A percentile compares a stretch with the other conserved stretches of the same genome.
Evolutionary conservation across 2,113 vertebrate genomes (phyloP).

Genomic region (Poeciliopsis turrubarensis): DNA sequence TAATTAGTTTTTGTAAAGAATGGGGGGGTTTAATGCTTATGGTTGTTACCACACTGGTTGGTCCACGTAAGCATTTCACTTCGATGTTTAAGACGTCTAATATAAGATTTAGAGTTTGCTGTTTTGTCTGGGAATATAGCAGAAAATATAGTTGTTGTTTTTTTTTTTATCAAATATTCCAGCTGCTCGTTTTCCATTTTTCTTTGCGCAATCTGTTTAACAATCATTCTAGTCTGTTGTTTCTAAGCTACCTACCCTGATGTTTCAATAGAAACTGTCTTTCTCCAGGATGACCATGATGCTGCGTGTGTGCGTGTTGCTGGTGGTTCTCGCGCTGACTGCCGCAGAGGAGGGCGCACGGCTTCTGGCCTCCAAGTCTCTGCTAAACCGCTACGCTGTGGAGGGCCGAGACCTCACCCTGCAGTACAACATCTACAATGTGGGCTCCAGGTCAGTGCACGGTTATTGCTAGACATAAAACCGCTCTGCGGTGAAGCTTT

Average conservation of each 20-base stretch:
- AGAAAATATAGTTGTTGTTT: not conserved
- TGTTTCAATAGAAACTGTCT: not conserved
- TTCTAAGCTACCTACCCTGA: too few species aligned
- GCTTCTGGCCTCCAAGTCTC: conserved; percentile 91
- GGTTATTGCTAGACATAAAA: not conserved
- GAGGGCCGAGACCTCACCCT: conserved; percentile 94
- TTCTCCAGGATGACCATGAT: conserved; percentile 84
- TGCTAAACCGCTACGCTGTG: conserved; percentile 93
- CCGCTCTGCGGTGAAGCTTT: not conserved
- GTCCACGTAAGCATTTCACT: not conserved
- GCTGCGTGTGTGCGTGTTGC: conserved; percentile 56
- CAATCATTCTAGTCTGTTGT: too few species aligned
- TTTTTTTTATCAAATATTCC: not conserved
- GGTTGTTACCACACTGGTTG: not conserved
- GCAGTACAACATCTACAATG: conserved; percentile 97
- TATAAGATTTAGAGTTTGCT: not conserved
- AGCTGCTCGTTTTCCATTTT: not conserved
- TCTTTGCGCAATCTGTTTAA: too few species aligned
- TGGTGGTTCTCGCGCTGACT: conserved; percentile 73
- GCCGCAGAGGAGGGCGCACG: conserved; percentile 89
- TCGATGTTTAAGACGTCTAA: not conserved
- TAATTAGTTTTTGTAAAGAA: not conserved
- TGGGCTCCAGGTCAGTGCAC: conserved; percentile 88
- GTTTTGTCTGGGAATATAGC: not conserved
- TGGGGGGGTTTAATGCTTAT: not conserved